Evolutionary conservation across 53 echinoderm and acorn worm genomes (phyloP).

Genomic region (Mesocentrotus franciscanus): DNA sequence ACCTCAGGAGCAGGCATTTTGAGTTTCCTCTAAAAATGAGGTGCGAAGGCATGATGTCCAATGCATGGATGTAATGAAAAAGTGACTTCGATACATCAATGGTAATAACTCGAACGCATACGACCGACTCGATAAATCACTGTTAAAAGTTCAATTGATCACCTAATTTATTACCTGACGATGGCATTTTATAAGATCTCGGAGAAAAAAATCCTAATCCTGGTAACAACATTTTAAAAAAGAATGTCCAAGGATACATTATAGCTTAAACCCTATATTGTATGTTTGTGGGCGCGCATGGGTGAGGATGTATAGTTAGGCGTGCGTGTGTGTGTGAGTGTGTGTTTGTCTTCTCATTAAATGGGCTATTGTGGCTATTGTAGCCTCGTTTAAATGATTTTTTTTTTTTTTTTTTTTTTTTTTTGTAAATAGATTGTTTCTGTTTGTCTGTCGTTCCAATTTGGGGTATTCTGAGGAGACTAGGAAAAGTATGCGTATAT

Average conservation of each 20-base stretch:
- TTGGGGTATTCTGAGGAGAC: too few species aligned
- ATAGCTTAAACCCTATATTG: background rate
- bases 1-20: background rate
- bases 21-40: background rate
- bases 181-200: background rate
- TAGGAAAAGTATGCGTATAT: too few species aligned
- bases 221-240: background rate
- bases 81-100: background rate
- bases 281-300: background rate
- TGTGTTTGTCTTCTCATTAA: background rate
- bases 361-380: too few species aligned
- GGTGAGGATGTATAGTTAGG: background rate
- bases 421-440: too few species aligned
- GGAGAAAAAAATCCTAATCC: background rate
- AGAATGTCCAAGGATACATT: background rate
- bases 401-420: too few species aligned
- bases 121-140: background rate
- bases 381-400: too few species aligned
- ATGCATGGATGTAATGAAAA: background rate
- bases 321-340: background rate
- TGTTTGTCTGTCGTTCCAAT: too few species aligned
- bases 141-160: conserved; percentile 22
- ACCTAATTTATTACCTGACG: background rate
- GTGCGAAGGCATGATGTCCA: background rate
- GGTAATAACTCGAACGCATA: background rate